These are phyloP conservation scores for Benitochromis conjunctus DNA, from an alignment of 2,113 vertebrate genomes.

Conservation along the genomic window DNA sequence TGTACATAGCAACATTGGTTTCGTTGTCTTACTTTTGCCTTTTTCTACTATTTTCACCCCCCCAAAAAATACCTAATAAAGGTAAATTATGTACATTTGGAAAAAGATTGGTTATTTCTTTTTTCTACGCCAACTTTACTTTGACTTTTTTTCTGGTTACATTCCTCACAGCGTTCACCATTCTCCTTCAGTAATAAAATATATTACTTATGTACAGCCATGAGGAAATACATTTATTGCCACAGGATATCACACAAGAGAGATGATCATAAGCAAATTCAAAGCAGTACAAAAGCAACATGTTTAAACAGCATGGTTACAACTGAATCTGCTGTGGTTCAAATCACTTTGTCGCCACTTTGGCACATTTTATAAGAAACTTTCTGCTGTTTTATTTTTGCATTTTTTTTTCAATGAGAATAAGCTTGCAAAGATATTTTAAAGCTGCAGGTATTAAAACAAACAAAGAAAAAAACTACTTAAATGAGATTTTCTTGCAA, in stretches of 20 bases:
- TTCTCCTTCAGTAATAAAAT: neutral
- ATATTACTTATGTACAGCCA: conserved; percentile 5
- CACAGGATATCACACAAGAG: conserved; percentile 47
- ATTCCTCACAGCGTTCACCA: neutral
- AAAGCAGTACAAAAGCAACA: conserved; percentile 29
- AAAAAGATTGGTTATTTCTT: neutral
- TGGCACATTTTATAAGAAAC: conserved; percentile 8
- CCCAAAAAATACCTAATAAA: conserved; percentile 51
- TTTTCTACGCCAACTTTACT: neutral
- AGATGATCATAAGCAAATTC: conserved; percentile 33
- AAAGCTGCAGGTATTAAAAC: conserved; percentile 9
- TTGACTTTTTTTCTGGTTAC: neutral
- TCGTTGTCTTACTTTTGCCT: conserved; percentile 16
- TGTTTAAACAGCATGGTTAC: conserved; percentile 10
- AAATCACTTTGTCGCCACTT: conserved; percentile 8
- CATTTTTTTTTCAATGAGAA: neutral
- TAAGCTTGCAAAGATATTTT: conserved; percentile 4
- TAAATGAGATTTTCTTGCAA: neutral
- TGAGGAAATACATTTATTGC: conserved; percentile 55
- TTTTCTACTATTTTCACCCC: conserved; percentile 36
- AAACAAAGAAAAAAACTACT: neutral
- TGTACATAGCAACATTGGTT: conserved; percentile 42
- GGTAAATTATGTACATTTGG: conserved; percentile 23
- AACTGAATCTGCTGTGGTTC: conserved; percentile 8
- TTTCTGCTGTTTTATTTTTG: neutral